phyloP scores from a whole-genome alignment of 2,113 vertebrate species.

The Tapirus terrestris region DNA sequence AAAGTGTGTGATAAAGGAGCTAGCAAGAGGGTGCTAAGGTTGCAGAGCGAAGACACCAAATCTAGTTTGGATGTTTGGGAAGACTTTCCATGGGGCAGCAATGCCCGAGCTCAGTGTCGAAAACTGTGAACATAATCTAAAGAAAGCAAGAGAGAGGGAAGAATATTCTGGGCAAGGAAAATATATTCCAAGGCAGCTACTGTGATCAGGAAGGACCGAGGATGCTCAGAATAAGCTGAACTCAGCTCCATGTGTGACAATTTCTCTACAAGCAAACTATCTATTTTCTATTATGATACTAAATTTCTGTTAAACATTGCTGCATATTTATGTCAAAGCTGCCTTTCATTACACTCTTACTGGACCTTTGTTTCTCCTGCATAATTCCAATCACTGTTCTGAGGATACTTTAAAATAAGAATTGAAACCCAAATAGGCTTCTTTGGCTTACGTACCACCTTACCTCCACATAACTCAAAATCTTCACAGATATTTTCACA shows the following conservation, averaged over 20 bases:
- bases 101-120: not conserved
- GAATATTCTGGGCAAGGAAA: not conserved
- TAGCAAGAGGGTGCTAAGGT: not conserved
- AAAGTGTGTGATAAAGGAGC: not conserved
- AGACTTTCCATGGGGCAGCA: not conserved
- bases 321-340: not conserved
- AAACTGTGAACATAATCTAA: not conserved
- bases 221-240: not conserved
- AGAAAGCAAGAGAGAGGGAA: not conserved
- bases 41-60: not conserved
- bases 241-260: not conserved
- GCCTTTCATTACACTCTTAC: not conserved
- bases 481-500: conserved; percentile 63
- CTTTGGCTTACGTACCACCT: conserved; percentile 14
- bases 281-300: not conserved
- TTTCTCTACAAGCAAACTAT: not conserved
- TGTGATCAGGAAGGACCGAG: not conserved
- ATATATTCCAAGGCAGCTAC: not conserved
- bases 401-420: not conserved
- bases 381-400: conserved; percentile 16
- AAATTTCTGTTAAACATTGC: conserved; percentile 23
- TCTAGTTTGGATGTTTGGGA: not conserved
- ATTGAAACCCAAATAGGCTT: conserved; percentile 19
- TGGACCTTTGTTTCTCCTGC: conserved; percentile 25
- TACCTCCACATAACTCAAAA: conserved; percentile 5